Base-by-base conservation (phyloP, 2,113 vertebrate species). In the Tragelaphus strepsiceros region DNA sequence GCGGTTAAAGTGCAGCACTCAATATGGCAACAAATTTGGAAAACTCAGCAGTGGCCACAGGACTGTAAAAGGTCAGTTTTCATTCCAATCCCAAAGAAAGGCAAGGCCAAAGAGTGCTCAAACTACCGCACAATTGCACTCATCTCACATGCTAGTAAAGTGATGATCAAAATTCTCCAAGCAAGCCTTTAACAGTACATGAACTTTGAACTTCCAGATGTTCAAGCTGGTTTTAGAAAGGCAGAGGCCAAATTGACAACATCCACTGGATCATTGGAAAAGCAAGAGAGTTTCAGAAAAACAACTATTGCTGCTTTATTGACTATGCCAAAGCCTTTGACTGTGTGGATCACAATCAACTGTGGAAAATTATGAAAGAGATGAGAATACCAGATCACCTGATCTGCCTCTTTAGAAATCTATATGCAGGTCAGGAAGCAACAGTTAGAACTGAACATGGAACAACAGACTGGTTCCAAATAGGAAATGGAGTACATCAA, bases 71-170 rank as follows among this genome's bases (percentile, higher is more conserved):
- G 32, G 17, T 35, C 16, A 67, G 64, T 35, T 67, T 67, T 35
- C 64, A 35, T 67, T 21, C 17, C 17, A 67, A 67, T 35, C 64
- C 17, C 64, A 67, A 67, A 67, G 64, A 67, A 67, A 67, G 17
- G 4, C 32, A 67, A 35, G 1, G 17, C 32, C 64, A 35, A 35
- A 35, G 32, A 35, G 1, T 67, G 64, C 64, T 67, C 17, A 67
- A n/a, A 67, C 16, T n/a, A 67, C 16, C 1, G 0, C 32, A n/a
- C 32, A 67, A n/a, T 5, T 67, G 64, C 16, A 67, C 64, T 67
- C 32, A 35, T 35, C 17, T 67, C 32, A 67, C 32, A 35, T 1
- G 8, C 64, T 67, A 35, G 17, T 35, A 35, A 19, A 67, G 17
- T n/a, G 4, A 67, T 35, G 8, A 17, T 35, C 32, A 67, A 21